phyloP scores from a whole-genome alignment of 1,140 invertebrate species.

The Drosophila arawakana region DNA sequence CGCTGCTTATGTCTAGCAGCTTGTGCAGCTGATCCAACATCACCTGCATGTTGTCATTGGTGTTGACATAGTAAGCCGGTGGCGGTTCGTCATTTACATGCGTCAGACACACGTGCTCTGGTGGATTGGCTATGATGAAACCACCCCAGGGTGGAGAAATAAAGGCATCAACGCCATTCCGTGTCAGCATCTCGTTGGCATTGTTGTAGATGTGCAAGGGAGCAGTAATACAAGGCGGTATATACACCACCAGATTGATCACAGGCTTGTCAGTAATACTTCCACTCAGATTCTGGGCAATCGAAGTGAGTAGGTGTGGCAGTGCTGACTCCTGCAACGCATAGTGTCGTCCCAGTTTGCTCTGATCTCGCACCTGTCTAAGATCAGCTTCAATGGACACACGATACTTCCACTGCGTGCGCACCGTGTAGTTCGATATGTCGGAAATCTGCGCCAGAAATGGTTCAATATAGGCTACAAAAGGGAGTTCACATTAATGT shows the following conservation, averaged over 20 bases:
- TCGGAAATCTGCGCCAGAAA: slow-evolving; percentile 88
- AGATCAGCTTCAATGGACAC: slow-evolving; percentile 90
- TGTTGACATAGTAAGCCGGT: slow-evolving; percentile 70
- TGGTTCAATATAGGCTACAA: slow-evolving; percentile 90
- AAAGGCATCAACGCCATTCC: slow-evolving; percentile 88
- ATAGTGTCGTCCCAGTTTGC: slow-evolving; percentile 86
- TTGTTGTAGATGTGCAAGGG: slow-evolving; percentile 90
- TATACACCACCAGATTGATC: slow-evolving; percentile 94
- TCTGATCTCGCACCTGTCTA: slow-evolving; percentile 86
- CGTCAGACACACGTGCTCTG: slow-evolving; percentile 85
- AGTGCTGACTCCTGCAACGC: slow-evolving; percentile 88
- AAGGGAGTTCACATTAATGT: neutral
- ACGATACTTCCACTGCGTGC: slow-evolving; percentile 95
- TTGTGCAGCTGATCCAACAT: slow-evolving; percentile 92
- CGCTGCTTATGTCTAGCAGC: slow-evolving; percentile 90
- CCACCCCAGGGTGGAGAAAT: slow-evolving; percentile 97
- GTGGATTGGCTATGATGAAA: slow-evolving; percentile 90
- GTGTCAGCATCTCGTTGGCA: slow-evolving; percentile 59
- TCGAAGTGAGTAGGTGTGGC: slow-evolving; percentile 90
- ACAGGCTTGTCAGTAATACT: slow-evolving; percentile 92
- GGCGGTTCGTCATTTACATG: slow-evolving; percentile 70
- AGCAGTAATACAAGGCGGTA: slow-evolving; percentile 89
- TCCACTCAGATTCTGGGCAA: slow-evolving; percentile 93
- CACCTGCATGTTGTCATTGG: slow-evolving; percentile 88
- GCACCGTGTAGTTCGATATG: slow-evolving; percentile 91